These are phyloP conservation scores for Chrysolina haemoptera DNA, from an alignment of 2,888 invertebrate species.

Conservation along the genomic window DNA sequence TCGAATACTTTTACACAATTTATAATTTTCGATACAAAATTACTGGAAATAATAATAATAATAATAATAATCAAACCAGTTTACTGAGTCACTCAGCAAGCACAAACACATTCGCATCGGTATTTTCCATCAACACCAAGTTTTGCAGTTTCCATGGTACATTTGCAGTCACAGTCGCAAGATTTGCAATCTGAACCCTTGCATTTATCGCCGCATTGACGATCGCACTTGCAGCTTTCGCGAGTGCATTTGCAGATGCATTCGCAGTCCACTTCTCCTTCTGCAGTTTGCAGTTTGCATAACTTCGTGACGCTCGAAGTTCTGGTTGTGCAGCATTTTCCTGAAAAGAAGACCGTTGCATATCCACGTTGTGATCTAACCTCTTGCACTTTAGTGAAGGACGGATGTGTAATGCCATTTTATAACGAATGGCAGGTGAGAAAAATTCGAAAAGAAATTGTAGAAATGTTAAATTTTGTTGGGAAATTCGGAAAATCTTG, in stretches of 20 bases:
- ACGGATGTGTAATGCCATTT: too few relatives aligned
- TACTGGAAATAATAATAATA: too few relatives aligned
- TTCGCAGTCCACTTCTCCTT: conserved; percentile 29
- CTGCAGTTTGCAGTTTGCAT: conserved; percentile 26
- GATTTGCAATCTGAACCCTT: conserved; percentile 5
- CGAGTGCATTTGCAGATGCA: conserved; percentile 22
- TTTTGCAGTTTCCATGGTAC: conserved; percentile 22
- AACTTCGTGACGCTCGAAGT: conserved; percentile 12
- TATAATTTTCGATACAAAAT: too few relatives aligned
- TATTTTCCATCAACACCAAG: conserved; percentile 24
- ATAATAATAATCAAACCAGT: too few relatives aligned
- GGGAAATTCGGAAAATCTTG: too few relatives aligned
- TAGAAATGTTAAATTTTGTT: too few relatives aligned
- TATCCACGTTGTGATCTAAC: too few relatives aligned
- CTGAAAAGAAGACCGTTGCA: neutral
- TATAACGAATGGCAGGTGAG: too few relatives aligned
- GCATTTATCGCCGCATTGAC: neutral
- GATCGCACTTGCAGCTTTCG: conserved; percentile 11
- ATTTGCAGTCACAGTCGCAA: conserved; percentile 30
- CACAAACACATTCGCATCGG: conserved; percentile 28
- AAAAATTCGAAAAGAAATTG: too few relatives aligned
- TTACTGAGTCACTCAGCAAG: conserved; percentile 9
- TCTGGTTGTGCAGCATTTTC: neutral
- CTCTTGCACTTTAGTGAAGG: too few relatives aligned
- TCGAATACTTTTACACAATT: too few relatives aligned